Evolutionary conservation across 2,888 invertebrate genomes (phyloP).

Genomic region (Magallana nippona): DNA sequence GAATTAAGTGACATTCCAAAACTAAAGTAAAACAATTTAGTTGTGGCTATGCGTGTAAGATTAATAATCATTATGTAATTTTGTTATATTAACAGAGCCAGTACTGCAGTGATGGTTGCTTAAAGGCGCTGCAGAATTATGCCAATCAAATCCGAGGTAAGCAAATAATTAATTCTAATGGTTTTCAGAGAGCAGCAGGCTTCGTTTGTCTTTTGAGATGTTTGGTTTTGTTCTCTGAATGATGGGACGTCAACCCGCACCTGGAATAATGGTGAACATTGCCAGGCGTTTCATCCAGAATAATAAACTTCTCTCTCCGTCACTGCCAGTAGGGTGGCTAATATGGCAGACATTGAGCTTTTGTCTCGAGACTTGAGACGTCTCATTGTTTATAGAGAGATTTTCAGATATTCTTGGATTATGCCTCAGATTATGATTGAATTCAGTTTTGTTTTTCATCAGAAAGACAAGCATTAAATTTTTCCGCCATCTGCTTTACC

Average conservation of each 20-base stretch:
- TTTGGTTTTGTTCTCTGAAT: too few species aligned
- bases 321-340: neutral
- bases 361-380: neutral
- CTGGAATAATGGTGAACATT: neutral
- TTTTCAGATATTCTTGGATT: neutral
- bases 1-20: too few species aligned
- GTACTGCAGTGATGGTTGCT: slow-evolving; percentile 87
- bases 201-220: too few species aligned
- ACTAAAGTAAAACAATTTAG: too few species aligned
- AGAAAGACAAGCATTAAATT: neutral
- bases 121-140: slow-evolving; percentile 88
- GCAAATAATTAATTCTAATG: neutral
- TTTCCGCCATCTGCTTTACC: neutral
- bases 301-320: neutral
- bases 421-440: neutral
- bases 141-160: slow-evolving; percentile 87
- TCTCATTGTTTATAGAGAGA: neutral
- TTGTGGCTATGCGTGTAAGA: too few species aligned
- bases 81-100: slow-evolving; percentile 63
- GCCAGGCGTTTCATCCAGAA: neutral
- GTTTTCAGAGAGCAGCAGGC: too few species aligned
- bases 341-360: neutral
- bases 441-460: neutral
- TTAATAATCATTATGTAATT: neutral
- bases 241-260: neutral